These are phyloP conservation scores for Xanthia icteritia DNA, from an alignment of 2,888 invertebrate species.

Conservation along the genomic window DNA sequence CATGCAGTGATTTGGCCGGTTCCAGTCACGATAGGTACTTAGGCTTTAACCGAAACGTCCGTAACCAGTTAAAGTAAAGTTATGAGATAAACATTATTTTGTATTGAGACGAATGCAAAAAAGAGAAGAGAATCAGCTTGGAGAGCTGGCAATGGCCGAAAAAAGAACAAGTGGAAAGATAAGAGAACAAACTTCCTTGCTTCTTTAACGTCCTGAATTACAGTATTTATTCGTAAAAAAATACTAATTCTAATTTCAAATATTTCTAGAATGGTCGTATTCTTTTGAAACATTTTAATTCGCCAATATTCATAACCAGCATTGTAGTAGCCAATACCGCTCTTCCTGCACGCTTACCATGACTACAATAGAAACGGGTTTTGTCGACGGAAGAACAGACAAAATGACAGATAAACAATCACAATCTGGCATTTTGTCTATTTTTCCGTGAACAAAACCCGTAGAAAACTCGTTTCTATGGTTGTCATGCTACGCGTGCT, in stretches of 20 bases:
- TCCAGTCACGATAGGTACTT: background rate
- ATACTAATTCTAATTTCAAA: background rate
- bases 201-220: too few relatives aligned
- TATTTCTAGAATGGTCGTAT: background rate
- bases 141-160: background rate
- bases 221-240: background rate
- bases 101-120: background rate
- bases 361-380: too few relatives aligned
- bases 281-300: background rate
- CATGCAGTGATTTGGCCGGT: background rate
- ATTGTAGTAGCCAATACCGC: background rate
- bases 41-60: background rate
- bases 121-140: background rate
- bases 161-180: background rate
- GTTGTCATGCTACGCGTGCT: too few relatives aligned
- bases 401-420: too few relatives aligned
- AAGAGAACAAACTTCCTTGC: background rate
- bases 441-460: too few relatives aligned
- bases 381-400: too few relatives aligned
- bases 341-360: background rate
- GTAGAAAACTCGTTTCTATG: too few relatives aligned
- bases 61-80: too few relatives aligned
- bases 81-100: background rate
- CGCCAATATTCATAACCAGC: background rate
- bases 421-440: too few relatives aligned